Evolutionary conservation across 2,888 invertebrate species (phyloP).

Genomic region (Gryllus longicercus): DNA sequence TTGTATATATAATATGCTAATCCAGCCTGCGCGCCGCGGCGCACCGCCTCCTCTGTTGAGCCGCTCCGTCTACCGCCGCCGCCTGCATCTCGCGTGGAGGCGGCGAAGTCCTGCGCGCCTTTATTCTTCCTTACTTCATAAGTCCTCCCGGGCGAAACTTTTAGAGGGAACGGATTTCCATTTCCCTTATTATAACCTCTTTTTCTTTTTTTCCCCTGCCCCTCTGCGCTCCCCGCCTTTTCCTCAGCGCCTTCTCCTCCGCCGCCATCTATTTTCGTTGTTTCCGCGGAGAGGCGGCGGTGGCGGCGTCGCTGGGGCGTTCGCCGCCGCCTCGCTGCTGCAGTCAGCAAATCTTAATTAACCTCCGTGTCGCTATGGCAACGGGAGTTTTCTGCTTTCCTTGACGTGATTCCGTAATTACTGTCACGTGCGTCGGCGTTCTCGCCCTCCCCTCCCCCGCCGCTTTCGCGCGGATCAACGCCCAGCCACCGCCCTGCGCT

Average conservation of each 20-base stretch:
- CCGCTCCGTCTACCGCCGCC: neutral
- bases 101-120: neutral
- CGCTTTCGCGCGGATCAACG: neutral
- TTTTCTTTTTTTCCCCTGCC: neutral
- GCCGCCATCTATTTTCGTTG: constrained; percentile 9
- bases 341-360: constrained; percentile 44
- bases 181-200: constrained; percentile 19
- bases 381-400: constrained; percentile 31
- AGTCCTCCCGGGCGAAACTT: neutral
- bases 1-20: constrained; percentile 30
- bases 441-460: neutral
- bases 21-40: neutral
- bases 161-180: constrained; percentile 22
- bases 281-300: neutral
- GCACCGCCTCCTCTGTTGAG: too few species aligned
- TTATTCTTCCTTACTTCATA: constrained; percentile 23
- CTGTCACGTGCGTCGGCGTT: constrained; percentile 26
- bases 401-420: constrained; percentile 29
- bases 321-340: neutral
- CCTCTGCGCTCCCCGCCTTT: neutral
- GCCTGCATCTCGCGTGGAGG: neutral
- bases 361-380: constrained; percentile 41
- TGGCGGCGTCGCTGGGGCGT: neutral
- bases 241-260: neutral
- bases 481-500: neutral